Percentiles rank a stretch among this genome's conserved stretches.
phyloP scores from a whole-genome alignment of 2,113 vertebrate species.

The Pandion haliaetus region DNA sequence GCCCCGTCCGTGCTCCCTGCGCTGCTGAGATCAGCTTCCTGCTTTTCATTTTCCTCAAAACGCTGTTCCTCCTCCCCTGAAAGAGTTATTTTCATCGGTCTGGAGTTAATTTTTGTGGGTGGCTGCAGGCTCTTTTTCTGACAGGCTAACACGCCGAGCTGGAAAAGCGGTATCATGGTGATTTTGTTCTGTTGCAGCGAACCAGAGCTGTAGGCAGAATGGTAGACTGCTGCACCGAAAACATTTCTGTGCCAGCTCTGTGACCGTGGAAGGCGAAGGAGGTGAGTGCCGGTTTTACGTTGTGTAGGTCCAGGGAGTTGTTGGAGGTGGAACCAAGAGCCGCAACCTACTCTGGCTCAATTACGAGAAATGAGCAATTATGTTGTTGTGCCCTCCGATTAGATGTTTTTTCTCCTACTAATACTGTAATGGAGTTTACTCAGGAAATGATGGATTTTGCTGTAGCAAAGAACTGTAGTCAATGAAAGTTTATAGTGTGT shows the following conservation, averaged over 20 bases:
- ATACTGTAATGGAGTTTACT: neutral
- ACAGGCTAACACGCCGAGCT: neutral
- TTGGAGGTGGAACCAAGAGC: neutral
- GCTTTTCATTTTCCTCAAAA: slow-evolving; percentile 53
- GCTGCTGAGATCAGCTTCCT: slow-evolving; percentile 78
- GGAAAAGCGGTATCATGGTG: slow-evolving; percentile 11
- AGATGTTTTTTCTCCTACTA: neutral
- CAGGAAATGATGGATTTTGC: neutral
- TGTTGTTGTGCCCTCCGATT: neutral
- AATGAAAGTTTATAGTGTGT: neutral
- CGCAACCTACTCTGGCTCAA: neutral
- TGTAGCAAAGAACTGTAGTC: neutral
- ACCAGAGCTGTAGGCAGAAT: slow-evolving; percentile 37
- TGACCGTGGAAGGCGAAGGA: slow-evolving; percentile 29
- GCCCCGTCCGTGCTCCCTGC: slow-evolving; percentile 66
- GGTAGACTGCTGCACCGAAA: slow-evolving; percentile 50
- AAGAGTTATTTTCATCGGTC: slow-evolving; percentile 58
- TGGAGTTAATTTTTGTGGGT: slow-evolving; percentile 10
- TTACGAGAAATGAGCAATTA: neutral
- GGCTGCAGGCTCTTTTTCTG: neutral
- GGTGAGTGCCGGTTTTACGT: slow-evolving; percentile 30
- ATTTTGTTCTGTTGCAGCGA: slow-evolving; percentile 33
- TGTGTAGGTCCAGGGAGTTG: neutral
- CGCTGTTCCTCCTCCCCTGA: slow-evolving; percentile 51
- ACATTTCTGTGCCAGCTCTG: slow-evolving; percentile 34